Base-by-base conservation (phyloP, 2,797 vertebrate species). In the Leptatherina wallacei region DNA sequence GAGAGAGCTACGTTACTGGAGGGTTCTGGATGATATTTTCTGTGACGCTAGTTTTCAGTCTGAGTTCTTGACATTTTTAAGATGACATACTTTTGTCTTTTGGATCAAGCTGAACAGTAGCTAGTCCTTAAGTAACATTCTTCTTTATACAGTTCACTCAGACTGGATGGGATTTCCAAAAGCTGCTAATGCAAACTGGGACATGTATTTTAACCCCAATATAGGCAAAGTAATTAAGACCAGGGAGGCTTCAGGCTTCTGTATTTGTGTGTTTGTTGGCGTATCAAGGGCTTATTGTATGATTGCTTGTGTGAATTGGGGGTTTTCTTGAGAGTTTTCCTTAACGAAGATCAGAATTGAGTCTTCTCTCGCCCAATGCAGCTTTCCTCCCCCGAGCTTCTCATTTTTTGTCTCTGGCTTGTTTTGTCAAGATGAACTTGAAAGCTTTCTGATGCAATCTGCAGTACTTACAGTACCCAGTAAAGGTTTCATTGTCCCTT, bases 151-250 rank as follows among this genome's bases (percentile, higher is more conserved):
- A 61, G 27, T 66, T 35, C 62, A 61, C 65, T 52, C 20, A 51
- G 75, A 70, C 63, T 80, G 44, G 68, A 77, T 40, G 6, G 51
- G 69, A 69, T 82, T 70, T 73, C 75, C 27, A 69, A 77, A 70
- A 85, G 67, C 69, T 80, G 83, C 71, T 81, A 81, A 81, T 22
- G 65, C 49, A 62, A 71, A 54, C 75, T 68, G 54, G 36, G 69
- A 82, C 9, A 55, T 77, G 57, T 65, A 59, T 82, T 81, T 89
- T 70, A 80, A 55, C 40, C 68, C 72, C 35, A 63, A 79, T 73
- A 75, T 74, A 79, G 61, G 67, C 69, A 76, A 77, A 85, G 75
- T 88, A 82, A 90, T 90, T 80, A 88, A 74, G 65, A 80, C 69
- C 72, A 75, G 51, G 44, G 61, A 73, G 76, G 68, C 75, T 67